phyloP scores from a whole-genome alignment of 2,888 invertebrate species.

The Lasioglossum marginatum region DNA sequence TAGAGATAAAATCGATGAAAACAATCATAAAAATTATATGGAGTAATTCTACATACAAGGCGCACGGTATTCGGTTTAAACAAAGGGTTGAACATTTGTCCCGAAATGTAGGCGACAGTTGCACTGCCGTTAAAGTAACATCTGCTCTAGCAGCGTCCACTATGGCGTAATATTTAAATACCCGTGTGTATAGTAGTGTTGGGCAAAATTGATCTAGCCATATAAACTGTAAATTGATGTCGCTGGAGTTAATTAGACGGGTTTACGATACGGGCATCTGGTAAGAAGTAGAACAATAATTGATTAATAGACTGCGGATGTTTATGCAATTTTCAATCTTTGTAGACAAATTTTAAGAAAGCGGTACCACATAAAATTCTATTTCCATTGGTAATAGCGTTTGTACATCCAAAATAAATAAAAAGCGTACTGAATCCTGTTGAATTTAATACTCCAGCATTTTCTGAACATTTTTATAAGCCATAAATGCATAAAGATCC shows the following conservation, averaged over 20 bases:
- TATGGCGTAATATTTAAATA: neutral
- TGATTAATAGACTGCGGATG: too few species aligned
- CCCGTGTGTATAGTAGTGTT: neutral
- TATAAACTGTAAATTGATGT: neutral
- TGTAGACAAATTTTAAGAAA: too few species aligned
- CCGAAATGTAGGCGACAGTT: constrained; percentile 9
- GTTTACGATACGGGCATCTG: neutral
- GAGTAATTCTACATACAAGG: neutral
- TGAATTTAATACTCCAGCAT: too few species aligned
- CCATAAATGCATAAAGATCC: too few species aligned
- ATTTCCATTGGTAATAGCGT: too few species aligned
- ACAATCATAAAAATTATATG: neutral
- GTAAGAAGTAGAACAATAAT: neutral
- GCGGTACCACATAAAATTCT: too few species aligned
- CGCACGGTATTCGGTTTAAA: constrained; percentile 13
- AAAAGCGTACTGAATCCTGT: too few species aligned
- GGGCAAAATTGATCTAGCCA: neutral
- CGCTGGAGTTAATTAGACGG: neutral
- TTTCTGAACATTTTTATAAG: too few species aligned
- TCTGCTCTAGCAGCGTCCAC: neutral
- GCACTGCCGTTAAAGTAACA: neutral
- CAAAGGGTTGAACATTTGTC: constrained; percentile 36
- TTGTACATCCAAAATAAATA: too few species aligned
- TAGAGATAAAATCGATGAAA: neutral
- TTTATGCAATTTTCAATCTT: too few species aligned